Percentiles rank a stretch among this genome's conserved stretches.
These are phyloP conservation scores for Aphis craccivora DNA, from an alignment of 1,140 invertebrate species.

Conservation along the genomic window DNA sequence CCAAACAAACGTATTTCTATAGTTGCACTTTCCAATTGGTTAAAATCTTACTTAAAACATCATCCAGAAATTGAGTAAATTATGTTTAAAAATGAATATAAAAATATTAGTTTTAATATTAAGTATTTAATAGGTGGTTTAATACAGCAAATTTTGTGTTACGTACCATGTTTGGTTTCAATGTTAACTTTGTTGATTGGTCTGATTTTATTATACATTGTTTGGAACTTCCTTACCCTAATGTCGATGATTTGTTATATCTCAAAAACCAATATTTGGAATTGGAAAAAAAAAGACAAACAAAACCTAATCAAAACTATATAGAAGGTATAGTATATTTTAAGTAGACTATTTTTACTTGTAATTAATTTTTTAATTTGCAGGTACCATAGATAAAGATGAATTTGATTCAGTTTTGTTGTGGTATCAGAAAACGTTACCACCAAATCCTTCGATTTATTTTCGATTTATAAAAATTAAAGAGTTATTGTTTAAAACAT, in stretches of 20 bases:
- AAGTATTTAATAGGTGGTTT: not conserved
- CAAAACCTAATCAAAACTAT: not conserved
- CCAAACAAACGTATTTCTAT: constrained; percentile 28
- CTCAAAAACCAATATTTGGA: not conserved
- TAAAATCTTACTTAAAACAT: not conserved
- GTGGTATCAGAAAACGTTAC: constrained; percentile 22
- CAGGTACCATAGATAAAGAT: not conserved
- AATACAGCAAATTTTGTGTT: not conserved
- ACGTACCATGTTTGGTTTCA: constrained; percentile 9
- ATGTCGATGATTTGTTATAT: not conserved
- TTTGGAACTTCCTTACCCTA: constrained; percentile 19
- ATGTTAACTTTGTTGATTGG: constrained; percentile 31
- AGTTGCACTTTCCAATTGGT: not conserved
- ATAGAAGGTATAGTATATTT: not conserved
- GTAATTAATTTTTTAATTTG: not conserved
- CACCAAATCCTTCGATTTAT: constrained; percentile 5
- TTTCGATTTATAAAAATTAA: constrained; percentile 41
- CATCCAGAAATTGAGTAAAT: not conserved
- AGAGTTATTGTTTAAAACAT: not conserved
- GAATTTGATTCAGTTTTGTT: constrained; percentile 34
- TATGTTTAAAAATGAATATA: not conserved
- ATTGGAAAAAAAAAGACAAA: constrained; percentile 10
- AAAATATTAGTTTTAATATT: not conserved
- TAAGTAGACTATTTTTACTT: not conserved
- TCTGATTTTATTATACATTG: constrained; percentile 11